A percentile compares a stretch with the other conserved stretches of the same genome.
These are phyloP conservation scores for Colossoma macropomum DNA, from an alignment of 2,113 vertebrate species.

Conservation along the genomic window DNA sequence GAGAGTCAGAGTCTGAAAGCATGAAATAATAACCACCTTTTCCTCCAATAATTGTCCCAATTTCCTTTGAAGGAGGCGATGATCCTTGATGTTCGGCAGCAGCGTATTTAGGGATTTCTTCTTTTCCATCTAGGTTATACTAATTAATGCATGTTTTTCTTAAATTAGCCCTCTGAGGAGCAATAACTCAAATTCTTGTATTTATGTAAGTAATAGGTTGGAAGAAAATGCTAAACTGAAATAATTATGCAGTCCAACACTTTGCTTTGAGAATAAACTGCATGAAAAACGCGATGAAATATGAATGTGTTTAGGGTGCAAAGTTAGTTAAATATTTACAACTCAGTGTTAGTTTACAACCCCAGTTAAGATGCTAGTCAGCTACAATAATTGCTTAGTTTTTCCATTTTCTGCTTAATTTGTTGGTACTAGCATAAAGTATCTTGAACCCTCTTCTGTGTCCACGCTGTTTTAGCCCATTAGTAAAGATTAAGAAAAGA, in stretches of 20 bases:
- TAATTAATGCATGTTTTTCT: constrained; percentile 82
- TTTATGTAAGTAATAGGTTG: constrained; percentile 85
- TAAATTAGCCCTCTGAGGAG: constrained; percentile 85
- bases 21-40: constrained; percentile 64
- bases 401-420: constrained; percentile 73
- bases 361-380: constrained; percentile 80
- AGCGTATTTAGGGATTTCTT: constrained; percentile 77
- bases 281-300: constrained; percentile 80
- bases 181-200: constrained; percentile 81
- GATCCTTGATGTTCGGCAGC: constrained; percentile 75
- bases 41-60: constrained; percentile 73
- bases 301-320: constrained; percentile 83
- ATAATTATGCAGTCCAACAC: constrained; percentile 84
- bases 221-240: constrained; percentile 80
- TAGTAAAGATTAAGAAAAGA: neutral
- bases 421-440: constrained; percentile 49
- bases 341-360: constrained; percentile 78
- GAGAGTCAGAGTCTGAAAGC: constrained; percentile 65
- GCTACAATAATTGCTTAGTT: constrained; percentile 76
- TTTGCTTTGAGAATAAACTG: constrained; percentile 84
- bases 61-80: constrained; percentile 78
- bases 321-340: constrained; percentile 85
- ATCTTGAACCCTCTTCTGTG: neutral
- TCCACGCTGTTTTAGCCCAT: neutral
- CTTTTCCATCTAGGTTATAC: constrained; percentile 78